Base-by-base conservation (phyloP, 2,888 invertebrate genomes). In the Palloptera scutellata region DNA sequence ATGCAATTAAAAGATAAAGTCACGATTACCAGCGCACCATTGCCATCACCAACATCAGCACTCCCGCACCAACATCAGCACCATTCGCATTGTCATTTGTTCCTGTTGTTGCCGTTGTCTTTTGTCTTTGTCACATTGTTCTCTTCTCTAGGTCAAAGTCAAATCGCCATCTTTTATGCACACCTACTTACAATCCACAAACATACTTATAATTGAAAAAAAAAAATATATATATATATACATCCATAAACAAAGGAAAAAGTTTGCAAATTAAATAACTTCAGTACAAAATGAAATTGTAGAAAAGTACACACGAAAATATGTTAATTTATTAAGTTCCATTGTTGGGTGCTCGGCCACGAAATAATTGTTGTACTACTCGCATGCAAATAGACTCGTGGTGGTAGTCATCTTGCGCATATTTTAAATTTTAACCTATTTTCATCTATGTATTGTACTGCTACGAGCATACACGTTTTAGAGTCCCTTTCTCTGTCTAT, bases 261-360 rank as follows among this genome's bases (percentile, higher is more conserved):
- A 30, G 30, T 30, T 30, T 30, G 30, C 30, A 48, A 48, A 8
- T 15, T 13, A 48, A 48, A 48, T 15, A 11, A 48, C 5, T 30
- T 30, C 30, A 30, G 30, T 30, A 15, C 48, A 13, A 48, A 48
- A 48, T 48, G 48, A 13, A 48, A 48, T 15, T 48, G 13, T 48
- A 15, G n/a, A n/a, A 48, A 48, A 48, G 48, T 48, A n/a, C 48
- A 13, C 48, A 30, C 30, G 6, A 48, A 48, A 48, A 48, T 48
- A 48, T 48, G 48, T 48, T 48, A 48, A 48, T 48, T 48, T 48
- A 48, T 48, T 48, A 48, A 48, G 48, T 48, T 48, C 48, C 48
- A 48, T 48, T 48, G 48, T 48, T 15, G 15, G 48, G 5, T 4
- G 48, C 30, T 30, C 6, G 30, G 30, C 30, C 30, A 30, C 30